Evolutionary conservation across 2,797 vertebrate genomes (phyloP).

Genomic region (Zalophus californianus): DNA sequence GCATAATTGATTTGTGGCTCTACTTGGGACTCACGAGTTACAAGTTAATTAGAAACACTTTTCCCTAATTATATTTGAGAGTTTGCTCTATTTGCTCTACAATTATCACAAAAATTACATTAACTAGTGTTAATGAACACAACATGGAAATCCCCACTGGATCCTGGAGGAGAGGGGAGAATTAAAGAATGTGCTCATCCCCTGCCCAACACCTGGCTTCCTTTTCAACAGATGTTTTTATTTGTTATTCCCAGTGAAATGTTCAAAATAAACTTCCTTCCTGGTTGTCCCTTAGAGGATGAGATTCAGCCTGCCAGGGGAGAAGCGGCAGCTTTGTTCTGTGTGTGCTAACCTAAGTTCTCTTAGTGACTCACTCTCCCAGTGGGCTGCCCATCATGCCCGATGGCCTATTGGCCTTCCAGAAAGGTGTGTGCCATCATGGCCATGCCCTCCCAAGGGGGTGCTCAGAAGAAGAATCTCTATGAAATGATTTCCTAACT

Average conservation of each 20-base stretch:
- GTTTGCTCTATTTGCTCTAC: slow-evolving; percentile 81
- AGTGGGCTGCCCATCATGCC: neutral
- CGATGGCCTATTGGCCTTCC: accelerated
- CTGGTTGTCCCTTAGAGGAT: slow-evolving; percentile 13
- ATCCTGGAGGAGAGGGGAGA: slow-evolving; percentile 53
- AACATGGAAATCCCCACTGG: slow-evolving; percentile 57
- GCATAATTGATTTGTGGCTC: slow-evolving; percentile 81
- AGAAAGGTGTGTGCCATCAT: accelerated
- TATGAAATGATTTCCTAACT: neutral
- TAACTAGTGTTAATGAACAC: slow-evolving; percentile 71
- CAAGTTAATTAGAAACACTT: slow-evolving; percentile 84
- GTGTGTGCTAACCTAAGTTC: neutral
- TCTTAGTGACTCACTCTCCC: accelerated
- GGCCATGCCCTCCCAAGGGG: neutral
- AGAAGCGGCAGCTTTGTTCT: neutral
- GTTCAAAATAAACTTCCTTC: slow-evolving; percentile 3
- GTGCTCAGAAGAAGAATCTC: neutral
- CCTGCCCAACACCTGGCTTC: slow-evolving; percentile 42
- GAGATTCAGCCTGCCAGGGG: neutral
- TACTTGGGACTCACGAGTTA: slow-evolving; percentile 73
- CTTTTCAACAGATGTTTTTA: slow-evolving; percentile 64
- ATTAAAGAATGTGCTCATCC: slow-evolving; percentile 38
- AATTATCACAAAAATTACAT: slow-evolving; percentile 79
- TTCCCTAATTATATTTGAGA: slow-evolving; percentile 81
- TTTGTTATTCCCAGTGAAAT: slow-evolving; percentile 27